Evolutionary conservation across 2,113 vertebrate species (phyloP).

Genomic region (Sylvilagus bachmani): DNA sequence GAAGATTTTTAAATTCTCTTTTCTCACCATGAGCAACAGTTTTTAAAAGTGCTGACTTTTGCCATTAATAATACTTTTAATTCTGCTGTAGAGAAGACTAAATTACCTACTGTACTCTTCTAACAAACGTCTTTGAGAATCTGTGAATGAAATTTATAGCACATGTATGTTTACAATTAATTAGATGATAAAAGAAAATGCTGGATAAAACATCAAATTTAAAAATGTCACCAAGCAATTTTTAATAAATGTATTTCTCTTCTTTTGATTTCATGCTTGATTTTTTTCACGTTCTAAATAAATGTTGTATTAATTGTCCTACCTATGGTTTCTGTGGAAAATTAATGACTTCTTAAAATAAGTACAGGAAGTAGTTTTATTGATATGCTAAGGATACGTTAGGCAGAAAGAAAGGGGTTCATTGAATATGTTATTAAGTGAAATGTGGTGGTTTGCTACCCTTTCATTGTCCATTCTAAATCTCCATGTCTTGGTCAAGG

Average conservation of each 20-base stretch:
- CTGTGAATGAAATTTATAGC: background rate
- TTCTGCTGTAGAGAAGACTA: background rate
- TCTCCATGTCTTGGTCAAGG: background rate
- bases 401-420: background rate
- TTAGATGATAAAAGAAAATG: constrained; percentile 14
- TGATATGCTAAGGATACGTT: constrained; percentile 31
- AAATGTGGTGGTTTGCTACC: constrained; percentile 36
- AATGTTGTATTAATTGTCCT: background rate
- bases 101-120: background rate
- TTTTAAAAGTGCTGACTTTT: constrained; percentile 17
- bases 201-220: background rate
- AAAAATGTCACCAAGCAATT: background rate
- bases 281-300: background rate
- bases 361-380: constrained; percentile 20
- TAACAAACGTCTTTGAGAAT: constrained; percentile 16
- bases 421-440: constrained; percentile 31
- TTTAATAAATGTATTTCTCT: background rate
- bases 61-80: background rate
- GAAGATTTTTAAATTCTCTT: background rate
- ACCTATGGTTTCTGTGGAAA: background rate
- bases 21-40: background rate
- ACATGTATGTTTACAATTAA: background rate
- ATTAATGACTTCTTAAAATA: constrained; percentile 48
- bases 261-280: background rate
- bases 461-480: constrained; percentile 6